Evolutionary conservation across 2,797 vertebrate genomes (phyloP).

Genomic region (Pantherophis vulpinus): DNA sequence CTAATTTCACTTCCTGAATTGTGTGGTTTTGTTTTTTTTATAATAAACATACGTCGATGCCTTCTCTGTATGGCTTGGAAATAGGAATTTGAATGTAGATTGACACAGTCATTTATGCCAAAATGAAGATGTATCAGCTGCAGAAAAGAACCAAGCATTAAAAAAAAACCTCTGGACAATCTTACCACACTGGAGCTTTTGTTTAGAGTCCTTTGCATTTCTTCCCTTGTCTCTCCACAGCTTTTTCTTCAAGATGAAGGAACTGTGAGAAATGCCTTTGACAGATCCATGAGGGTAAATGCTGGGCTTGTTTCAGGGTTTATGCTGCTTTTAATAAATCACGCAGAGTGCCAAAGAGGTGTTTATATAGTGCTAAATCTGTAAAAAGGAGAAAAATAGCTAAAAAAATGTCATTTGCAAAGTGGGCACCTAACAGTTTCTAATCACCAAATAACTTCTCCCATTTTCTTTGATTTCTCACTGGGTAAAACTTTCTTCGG

Average conservation of each 20-base stretch:
- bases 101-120: not conserved
- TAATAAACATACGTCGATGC: not conserved
- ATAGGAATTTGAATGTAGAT: not conserved
- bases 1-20: not conserved
- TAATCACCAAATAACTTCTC: not conserved
- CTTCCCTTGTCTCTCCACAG: not conserved
- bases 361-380: not conserved
- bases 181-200: not conserved
- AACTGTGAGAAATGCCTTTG: not conserved
- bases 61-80: constrained; percentile 11
- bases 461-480: not conserved
- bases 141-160: not conserved
- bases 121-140: not conserved
- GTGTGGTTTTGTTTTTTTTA: not conserved
- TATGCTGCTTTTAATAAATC: not conserved
- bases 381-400: not conserved
- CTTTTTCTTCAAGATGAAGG: not conserved
- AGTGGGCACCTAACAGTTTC: not conserved
- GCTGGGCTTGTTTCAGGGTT: not conserved
- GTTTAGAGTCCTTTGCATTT: not conserved
- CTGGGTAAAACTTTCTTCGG: not conserved
- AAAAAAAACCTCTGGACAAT: not conserved
- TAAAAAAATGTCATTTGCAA: not conserved
- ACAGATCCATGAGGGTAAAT: not conserved
- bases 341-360: not conserved